These are phyloP conservation scores for Acanthopagrus latus DNA, from an alignment of 2,797 vertebrate species.

Conservation along the genomic window DNA sequence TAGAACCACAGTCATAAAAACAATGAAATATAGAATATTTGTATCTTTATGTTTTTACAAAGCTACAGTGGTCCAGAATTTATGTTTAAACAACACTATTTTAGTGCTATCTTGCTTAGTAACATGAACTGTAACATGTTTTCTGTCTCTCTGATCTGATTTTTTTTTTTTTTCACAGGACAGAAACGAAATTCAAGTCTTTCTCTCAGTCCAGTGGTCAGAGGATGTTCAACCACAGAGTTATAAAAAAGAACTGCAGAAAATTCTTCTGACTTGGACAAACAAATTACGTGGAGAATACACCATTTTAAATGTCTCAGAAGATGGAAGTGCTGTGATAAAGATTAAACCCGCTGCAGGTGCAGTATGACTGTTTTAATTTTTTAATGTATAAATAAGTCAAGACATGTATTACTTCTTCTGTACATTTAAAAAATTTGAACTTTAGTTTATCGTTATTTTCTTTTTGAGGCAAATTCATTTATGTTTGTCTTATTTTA, in stretches of 20 bases:
- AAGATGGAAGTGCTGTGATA: not conserved
- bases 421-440: too few relatives aligned
- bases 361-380: constrained; percentile 25
- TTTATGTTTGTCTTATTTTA: constrained; percentile 14
- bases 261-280: constrained; percentile 58
- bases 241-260: fast-evolving
- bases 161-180: constrained; percentile 1
- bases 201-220: constrained; percentile 20
- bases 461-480: fast-evolving
- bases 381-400: not conserved
- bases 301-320: fast-evolving
- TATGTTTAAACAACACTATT: too few relatives aligned
- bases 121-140: not conserved
- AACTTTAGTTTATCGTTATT: too few relatives aligned
- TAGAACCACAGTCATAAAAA: too few relatives aligned
- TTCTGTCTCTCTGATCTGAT: not conserved
- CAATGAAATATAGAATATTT: too few relatives aligned
- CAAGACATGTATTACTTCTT: too few relatives aligned
- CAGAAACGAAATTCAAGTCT: not conserved
- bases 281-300: fast-evolving
- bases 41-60: too few relatives aligned
- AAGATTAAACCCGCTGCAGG: constrained; percentile 43
- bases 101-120: too few relatives aligned
- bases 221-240: fast-evolving
- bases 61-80: not conserved